Conservation (phyloP, 2,113 vertebrate species). For the Crotophaga sulcirostris region DNA sequence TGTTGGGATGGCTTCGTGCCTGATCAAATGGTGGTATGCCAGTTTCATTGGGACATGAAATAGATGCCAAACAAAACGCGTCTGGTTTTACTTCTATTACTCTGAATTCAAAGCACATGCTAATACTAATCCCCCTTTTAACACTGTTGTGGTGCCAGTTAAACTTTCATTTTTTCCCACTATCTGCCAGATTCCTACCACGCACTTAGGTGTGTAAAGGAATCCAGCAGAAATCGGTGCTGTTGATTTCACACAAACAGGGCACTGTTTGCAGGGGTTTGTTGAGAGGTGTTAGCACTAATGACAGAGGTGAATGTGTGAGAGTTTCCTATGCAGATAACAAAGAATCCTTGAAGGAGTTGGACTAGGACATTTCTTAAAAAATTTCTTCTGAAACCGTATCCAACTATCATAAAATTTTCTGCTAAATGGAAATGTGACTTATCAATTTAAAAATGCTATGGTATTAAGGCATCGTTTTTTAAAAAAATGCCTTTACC, state of each 20-base stretch:
- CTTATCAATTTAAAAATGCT: background rate
- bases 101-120: conserved; percentile 61
- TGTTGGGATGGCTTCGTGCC: conserved; percentile 75
- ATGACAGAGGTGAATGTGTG: background rate
- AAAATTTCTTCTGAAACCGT: background rate
- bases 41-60: conserved; percentile 66
- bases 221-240: background rate
- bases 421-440: background rate
- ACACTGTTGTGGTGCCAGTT: conserved; percentile 50
- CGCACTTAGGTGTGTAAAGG: background rate
- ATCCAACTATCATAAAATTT: background rate
- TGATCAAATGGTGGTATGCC: conserved; percentile 61
- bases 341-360: background rate
- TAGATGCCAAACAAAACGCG: conserved; percentile 64
- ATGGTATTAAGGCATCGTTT: background rate
- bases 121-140: conserved; percentile 62
- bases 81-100: conserved; percentile 56
- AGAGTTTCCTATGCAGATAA: background rate
- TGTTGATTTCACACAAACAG: background rate
- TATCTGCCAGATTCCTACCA: conserved; percentile 21
- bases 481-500: background rate
- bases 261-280: background rate
- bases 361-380: background rate
- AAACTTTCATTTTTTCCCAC: conserved; percentile 39
- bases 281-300: background rate